These are phyloP conservation scores for Caenorhabditis sp. DNA, from an alignment of 2,888 invertebrate genomes.

Conservation along the genomic window DNA sequence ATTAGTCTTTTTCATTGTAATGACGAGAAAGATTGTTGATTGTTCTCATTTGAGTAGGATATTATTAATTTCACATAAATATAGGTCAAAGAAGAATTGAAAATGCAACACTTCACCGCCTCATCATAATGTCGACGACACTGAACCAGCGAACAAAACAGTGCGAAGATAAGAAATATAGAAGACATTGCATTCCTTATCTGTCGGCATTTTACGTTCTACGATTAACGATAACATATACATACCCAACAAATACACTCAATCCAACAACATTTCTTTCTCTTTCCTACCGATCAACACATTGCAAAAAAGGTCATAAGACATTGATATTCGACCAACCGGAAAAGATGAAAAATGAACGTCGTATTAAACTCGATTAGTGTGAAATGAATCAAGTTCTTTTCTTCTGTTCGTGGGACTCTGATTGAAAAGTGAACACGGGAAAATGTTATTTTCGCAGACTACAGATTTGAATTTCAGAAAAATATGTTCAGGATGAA, in stretches of 20 bases:
- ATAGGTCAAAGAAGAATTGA: background rate
- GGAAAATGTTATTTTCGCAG: no score
- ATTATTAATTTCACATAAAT: background rate
- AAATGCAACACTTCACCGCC: background rate
- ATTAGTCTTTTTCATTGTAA: background rate
- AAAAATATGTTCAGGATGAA: no score
- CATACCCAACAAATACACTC: background rate
- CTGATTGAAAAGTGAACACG: no score
- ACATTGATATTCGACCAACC: background rate
- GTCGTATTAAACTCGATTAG: background rate
- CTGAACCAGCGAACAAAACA: background rate
- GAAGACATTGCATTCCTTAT: background rate
- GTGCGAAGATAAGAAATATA: background rate
- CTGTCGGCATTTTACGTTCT: constrained; percentile 1
- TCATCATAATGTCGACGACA: background rate
- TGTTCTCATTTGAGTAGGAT: background rate
- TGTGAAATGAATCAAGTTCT: no score
- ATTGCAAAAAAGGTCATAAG: background rate
- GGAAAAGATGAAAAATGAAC: background rate
- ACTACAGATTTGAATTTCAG: no score
- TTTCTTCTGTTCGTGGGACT: no score
- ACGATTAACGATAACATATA: background rate
- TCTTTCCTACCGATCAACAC: background rate
- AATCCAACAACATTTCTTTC: background rate
- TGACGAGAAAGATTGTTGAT: background rate